phyloP scores from a whole-genome alignment of 2,888 invertebrate genomes.

The Amblyteles armatorius region DNA sequence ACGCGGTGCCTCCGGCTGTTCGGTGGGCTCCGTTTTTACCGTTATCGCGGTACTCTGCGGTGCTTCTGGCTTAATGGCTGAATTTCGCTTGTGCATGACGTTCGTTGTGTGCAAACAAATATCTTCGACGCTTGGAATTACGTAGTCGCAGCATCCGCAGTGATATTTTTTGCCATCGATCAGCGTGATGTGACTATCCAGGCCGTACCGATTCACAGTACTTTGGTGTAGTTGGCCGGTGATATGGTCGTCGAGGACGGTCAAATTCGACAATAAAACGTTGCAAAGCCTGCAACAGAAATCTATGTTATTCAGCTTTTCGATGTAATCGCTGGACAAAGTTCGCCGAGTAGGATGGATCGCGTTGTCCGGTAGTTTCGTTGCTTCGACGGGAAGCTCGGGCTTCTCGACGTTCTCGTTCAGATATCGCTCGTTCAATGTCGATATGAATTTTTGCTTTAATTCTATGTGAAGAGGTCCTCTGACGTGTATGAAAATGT shows the following conservation, averaged over 20 bases:
- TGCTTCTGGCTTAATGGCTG: background rate
- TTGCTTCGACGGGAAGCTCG: background rate
- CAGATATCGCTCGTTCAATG: background rate
- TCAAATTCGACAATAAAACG: background rate
- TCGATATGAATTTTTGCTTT: background rate
- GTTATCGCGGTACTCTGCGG: background rate
- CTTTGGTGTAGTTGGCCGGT: background rate
- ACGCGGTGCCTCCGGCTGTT: background rate
- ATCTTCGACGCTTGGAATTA: background rate
- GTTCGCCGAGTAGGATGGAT: background rate
- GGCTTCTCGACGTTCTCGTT: background rate
- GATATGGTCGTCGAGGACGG: background rate
- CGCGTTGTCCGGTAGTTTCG: background rate
- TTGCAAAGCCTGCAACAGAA: constrained; percentile 5
- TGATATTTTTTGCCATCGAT: background rate
- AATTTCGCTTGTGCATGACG: background rate
- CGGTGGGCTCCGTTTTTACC: background rate
- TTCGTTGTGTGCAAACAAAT: background rate
- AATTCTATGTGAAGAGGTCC: background rate
- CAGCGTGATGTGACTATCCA: background rate
- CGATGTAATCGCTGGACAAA: background rate
- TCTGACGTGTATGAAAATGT: background rate
- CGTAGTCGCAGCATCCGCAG: background rate
- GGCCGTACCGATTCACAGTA: background rate
- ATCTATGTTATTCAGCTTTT: background rate